Percentiles rank a stretch among this genome's conserved stretches.
Conservation (phyloP, 35 echinoderm and acorn worm species). For the Apostichopus californicus region DNA sequence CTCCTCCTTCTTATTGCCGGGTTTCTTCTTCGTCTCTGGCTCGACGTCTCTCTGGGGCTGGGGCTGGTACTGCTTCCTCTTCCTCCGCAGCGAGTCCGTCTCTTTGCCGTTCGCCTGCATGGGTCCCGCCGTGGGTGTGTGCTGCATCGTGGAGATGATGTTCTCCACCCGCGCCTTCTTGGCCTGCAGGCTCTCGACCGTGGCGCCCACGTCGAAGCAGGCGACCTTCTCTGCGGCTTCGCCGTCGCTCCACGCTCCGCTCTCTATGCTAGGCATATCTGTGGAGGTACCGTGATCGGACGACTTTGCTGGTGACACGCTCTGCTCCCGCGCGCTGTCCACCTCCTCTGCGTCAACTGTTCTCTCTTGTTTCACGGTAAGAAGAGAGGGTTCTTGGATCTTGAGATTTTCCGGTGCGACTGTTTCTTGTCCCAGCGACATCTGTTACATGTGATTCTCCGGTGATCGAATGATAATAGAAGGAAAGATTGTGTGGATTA, state of each 20-base stretch:
- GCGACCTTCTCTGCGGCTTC: neutral
- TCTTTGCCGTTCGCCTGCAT: conserved; percentile 48
- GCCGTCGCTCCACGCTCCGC: conserved; percentile 32
- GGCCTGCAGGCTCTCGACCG: conserved; percentile 54
- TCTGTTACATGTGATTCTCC: conserved; percentile 10
- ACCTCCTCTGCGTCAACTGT: neutral
- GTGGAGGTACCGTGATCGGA: neutral
- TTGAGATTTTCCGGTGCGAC: conserved; percentile 31
- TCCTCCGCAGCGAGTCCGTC: conserved; percentile 61
- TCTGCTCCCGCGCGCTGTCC: neutral
- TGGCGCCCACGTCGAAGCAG: neutral
- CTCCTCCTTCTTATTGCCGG: conserved; percentile 55
- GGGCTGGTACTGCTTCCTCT: conserved; percentile 87
- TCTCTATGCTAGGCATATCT: conserved; percentile 30
- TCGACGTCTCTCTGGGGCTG: conserved; percentile 63
- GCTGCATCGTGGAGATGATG: conserved; percentile 94
- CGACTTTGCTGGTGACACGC: neutral
- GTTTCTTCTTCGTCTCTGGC: conserved; percentile 9
- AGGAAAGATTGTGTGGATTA: neutral
- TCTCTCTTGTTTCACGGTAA: neutral
- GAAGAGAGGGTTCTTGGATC: neutral
- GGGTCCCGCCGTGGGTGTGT: conserved; percentile 31
- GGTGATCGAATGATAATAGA: neutral
- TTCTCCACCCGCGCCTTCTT: conserved; percentile 98
- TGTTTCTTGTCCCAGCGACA: conserved; percentile 43